Conservation (phyloP, 2,888 invertebrate species). For the Epicampocera succincta region DNA sequence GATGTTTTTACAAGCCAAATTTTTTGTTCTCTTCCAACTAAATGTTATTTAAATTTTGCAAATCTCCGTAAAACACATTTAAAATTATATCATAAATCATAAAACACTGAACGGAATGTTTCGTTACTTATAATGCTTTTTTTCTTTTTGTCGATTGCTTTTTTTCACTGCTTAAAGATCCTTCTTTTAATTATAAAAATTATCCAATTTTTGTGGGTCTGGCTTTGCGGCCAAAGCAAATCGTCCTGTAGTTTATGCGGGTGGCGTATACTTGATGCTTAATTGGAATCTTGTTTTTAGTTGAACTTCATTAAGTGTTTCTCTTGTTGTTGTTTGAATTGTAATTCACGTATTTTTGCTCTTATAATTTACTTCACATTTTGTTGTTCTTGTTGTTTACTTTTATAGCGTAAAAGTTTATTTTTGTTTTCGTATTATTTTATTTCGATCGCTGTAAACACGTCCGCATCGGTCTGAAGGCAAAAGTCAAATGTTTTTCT, state of each 20-base stretch:
- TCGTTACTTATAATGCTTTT: not conserved
- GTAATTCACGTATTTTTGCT: conserved; percentile 17
- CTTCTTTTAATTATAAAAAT: not conserved
- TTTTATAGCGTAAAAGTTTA: conserved; percentile 17
- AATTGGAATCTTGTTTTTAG: conserved; percentile 27
- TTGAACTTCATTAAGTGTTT: conserved; percentile 16
- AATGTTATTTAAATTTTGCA: conserved; percentile 39
- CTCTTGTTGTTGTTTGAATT: too few relatives aligned
- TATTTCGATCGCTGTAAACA: conserved; percentile 61
- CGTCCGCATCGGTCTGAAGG: conserved; percentile 77
- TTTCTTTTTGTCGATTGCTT: not conserved
- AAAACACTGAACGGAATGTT: conserved; percentile 3
- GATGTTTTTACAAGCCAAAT: conserved; percentile 11
- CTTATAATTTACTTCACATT: conserved; percentile 12
- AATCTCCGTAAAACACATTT: conserved; percentile 24
- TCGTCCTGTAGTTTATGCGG: not conserved
- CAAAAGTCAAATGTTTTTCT: conserved; percentile 76
- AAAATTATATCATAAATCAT: conserved; percentile 50
- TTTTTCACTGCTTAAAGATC: not conserved
- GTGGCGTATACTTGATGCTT: conserved; percentile 33
- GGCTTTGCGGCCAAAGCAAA: not conserved
- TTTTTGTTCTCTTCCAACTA: conserved; percentile 13
- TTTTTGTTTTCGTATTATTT: conserved; percentile 22
- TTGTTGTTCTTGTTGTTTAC: not conserved
- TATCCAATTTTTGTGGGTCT: not conserved